Base-by-base conservation (phyloP, 2,797 vertebrate species). In the Rhinella marina region DNA sequence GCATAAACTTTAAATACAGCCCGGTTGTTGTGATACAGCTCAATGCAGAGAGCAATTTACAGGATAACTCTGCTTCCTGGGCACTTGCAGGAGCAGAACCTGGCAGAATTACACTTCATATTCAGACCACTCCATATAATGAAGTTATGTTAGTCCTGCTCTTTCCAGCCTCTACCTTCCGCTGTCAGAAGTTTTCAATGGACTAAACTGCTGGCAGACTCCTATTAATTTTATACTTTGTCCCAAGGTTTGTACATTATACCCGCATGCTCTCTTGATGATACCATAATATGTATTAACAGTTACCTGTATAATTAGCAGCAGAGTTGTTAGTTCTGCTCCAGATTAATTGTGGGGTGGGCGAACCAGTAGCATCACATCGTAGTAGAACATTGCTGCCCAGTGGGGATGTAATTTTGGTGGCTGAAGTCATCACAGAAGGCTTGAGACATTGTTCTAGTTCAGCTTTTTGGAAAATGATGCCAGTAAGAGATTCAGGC, bases 321-420 rank as follows among this genome's bases (percentile, higher is more conserved):
- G 91, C 91, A 0, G 93, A 93, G 83, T 95, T 95, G 73, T 97
- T 93, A 0, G 95, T 92, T 81, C 93, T 96, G 90, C 91, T 92
- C 98, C 98, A 99, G 1, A 92, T 90, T 77, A 99, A 96, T 61
- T 91, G 93, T 0, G 98, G 98, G 0, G 98, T 99, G 8, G 98
- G 98, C 87, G 93, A 94, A 9, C 98, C 98, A 0, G 95, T 97
- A 0, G 97, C 93, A 0, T 99, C 98, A 12, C 98, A 99, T 54
- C 98, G 96, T n/a, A 99, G 93, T 12, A 99, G 94, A 73, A 99
- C 96, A 0, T 99, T 99, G 89, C 98, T 99, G 68, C 97, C 97
- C 85, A 97, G 88, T 0, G 96, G 83, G 0, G 98, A 98, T 0
- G 96, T 98, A 91, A 99, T 97, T 92, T 97, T 98, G 9, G 98